Base-by-base conservation (phyloP, 2,113 vertebrate genomes). In the Buteo buteo region DNA sequence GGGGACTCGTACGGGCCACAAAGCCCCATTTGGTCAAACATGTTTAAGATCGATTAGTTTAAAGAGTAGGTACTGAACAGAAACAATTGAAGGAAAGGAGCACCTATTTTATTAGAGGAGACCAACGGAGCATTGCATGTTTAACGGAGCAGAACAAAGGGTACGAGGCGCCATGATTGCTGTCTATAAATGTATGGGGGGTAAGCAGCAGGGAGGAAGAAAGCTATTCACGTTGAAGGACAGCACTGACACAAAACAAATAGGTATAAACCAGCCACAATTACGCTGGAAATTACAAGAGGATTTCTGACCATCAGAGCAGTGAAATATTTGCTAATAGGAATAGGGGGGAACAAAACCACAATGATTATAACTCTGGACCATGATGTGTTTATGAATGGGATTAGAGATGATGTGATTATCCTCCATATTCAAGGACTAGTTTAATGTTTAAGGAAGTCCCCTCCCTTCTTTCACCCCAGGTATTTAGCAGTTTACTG, bases 71-170 rank as follows among this genome's bases (percentile, higher is more conserved):
- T 28, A 22, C 69, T 47, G 45, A 86, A 78, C 36, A 74, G 49
- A 61, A 96, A 59, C 44, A 72, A 61, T 0, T 40, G 74, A 47
- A 78, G 58, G 66, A 69, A 85, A 69, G 66, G 49, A 94, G 58
- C 61, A 65, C 66, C 66, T 90, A 17, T 76, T 69, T 87, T 69
- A 90, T 65, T 67, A 84, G 61, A 79, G 77, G 42, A 89, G 52
- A 64, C 77, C 70, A 96, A 36, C 29, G 61, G 70, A n/a, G 84
- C 73, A 42, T 84, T 91, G 87, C 78, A 32, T 69, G 81, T 90
- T 82, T 87, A 93, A 92, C 86, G 76, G 91, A 95, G 91, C 93
- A 96, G 84, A 96, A 91, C 93, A 85, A 82, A 89, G 73, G 77
- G 77, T 85, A 91, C 71, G 66, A 96, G 57, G 89, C 91, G 90